A percentile compares a stretch with the other conserved stretches of the same genome.
Conservation (phyloP, 2,113 vertebrate species). For the Notechis scutatus region DNA sequence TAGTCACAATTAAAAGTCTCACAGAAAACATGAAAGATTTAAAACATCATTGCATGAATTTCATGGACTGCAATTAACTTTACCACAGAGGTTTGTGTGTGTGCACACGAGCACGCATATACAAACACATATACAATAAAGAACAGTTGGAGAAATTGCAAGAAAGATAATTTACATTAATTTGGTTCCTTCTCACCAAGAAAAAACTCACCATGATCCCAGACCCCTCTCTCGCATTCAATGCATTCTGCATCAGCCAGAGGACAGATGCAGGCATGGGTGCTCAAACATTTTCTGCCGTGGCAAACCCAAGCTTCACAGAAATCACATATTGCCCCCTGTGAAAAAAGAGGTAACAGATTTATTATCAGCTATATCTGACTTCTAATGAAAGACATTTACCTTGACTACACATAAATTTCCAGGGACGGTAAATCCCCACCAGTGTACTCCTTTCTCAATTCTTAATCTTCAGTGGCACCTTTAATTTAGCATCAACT, state of each 20-base stretch:
- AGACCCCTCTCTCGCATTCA: constrained; percentile 92
- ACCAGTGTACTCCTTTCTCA: background rate
- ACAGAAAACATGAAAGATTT: background rate
- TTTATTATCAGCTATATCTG: background rate
- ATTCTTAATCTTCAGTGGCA: background rate
- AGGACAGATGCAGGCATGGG: constrained; percentile 88
- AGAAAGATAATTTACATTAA: background rate
- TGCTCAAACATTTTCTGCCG: constrained; percentile 91
- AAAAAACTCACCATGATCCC: constrained; percentile 87
- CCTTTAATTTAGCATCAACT: background rate
- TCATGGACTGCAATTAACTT: background rate
- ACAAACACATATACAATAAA: background rate
- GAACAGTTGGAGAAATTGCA: background rate
- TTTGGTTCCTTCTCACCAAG: background rate
- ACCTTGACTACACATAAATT: background rate
- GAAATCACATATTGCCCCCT: constrained; percentile 98
- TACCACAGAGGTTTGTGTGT: background rate
- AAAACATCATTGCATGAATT: background rate
- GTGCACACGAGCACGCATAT: too few species aligned
- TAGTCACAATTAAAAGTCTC: background rate
- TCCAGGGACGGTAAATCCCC: background rate
- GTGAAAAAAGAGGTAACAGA: constrained; percentile 27
- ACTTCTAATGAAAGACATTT: background rate
- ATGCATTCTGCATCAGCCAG: constrained; percentile 90
- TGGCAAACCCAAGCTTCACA: constrained; percentile 99